Conservation (phyloP, 2,797 vertebrate genomes). For the Xenopus petersii region DNA sequence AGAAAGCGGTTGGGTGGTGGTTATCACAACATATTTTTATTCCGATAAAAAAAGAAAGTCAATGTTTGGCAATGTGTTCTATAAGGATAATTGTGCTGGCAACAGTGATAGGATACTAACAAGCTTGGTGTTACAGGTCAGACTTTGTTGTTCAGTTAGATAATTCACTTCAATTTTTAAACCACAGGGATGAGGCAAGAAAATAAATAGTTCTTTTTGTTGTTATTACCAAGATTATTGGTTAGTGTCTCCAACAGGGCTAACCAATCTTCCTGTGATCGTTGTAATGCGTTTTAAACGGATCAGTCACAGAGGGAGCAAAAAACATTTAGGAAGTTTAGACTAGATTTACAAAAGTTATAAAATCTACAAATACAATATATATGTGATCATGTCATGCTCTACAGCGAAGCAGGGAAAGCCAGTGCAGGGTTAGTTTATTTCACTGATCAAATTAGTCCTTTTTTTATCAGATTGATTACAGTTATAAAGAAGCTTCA, state of each 20-base stretch:
- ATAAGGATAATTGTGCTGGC: conserved; percentile 9
- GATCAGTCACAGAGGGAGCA: background rate
- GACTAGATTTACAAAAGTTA: conserved; percentile 3
- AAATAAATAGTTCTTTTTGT: conserved; percentile 19
- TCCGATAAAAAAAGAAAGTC: conserved; percentile 20
- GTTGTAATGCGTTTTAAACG: conserved; percentile 4
- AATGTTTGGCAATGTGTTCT: background rate
- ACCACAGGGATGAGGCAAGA: background rate
- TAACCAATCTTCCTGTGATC: conserved; percentile 5
- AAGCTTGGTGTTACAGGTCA: background rate
- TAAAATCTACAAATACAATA: too few species aligned
- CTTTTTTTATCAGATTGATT: too few species aligned
- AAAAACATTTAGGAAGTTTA: background rate
- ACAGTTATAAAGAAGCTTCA: too few species aligned
- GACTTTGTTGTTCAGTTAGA: background rate
- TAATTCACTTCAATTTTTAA: conserved; percentile 6
- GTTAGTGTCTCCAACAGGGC: background rate
- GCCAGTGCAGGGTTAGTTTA: too few species aligned
- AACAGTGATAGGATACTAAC: conserved; percentile 11
- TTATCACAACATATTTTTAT: conserved; percentile 9
- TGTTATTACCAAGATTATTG: conserved; percentile 12
- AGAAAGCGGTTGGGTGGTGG: too few species aligned
- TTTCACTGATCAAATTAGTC: too few species aligned
- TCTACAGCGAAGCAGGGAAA: too few species aligned
- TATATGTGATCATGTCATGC: too few species aligned